Evolutionary conservation across 2,888 invertebrate genomes (phyloP), one percentile per base, ranked within the genome.

Genomic region (Scaeva pyrastri): DNA sequence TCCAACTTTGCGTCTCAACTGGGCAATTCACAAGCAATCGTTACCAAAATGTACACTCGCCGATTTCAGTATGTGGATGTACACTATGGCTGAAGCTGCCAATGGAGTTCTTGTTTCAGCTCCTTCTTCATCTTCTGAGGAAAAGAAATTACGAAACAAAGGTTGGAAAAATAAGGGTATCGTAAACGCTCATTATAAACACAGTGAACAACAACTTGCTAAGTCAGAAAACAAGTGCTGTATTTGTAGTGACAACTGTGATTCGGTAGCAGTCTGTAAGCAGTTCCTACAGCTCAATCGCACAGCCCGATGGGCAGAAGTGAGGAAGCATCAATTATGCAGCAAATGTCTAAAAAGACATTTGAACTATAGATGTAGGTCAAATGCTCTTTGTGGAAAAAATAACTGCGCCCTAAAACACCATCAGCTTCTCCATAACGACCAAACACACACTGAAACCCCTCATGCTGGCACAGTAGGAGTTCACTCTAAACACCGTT

Each of bases 11-110:
- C 58, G 60, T 19, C 50, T 73, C 16, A 60, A 62, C 16, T 76
- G 75, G 75, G 81, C 75, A 16, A 36, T 81, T 16, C 71, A 81
- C n/a, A 75, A 80, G 39, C 58, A 68, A 41, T 19, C 41, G 1
- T 23, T 64, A 68, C 12, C 16, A 14, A 39, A 14, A 39, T 43
- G 36, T 21, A 71, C 19, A 0, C 62, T 81, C 1, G 11, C 16
- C 2, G 43, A 70, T 16, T 75, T 81, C 36, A 70, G 66, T 56
- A 39, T 12, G 6, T 81, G 75, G 81, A 21, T 81, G 23, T 74
- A 36, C 1, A 19, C 4, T 7, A 26, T 55, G 55, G 26, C 39
- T 8, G 39, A 39, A 39, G 39, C 31, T 7, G 31, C 31, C 31
- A 31, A n/a, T n/a, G n/a, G n/a, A 23, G 56, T 56, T 12, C 16